Percentiles rank a stretch among this genome's conserved stretches.
phyloP scores from a whole-genome alignment of 2,113 vertebrate genomes.

The human (Homo sapiens) region GRCh38 chr3:153838501-153839000 shows the following conservation, averaged over 20 bases:
- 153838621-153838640: neutral
- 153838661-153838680: neutral
- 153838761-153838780: neutral
- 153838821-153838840: neutral
- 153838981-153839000: neutral
- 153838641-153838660: neutral
- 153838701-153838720: neutral
- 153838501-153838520: neutral
- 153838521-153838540: neutral
- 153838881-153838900: neutral
- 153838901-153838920: neutral
- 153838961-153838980: neutral
- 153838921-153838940: neutral
- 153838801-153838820: neutral
- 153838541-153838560: neutral
- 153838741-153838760: neutral
- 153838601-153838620: neutral
- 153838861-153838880: neutral
- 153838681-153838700: neutral
- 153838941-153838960: neutral
- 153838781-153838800: neutral
- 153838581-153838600: neutral
- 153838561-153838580: neutral
- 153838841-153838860: conserved; percentile 28
- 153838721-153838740: neutral